Evolutionary conservation across 2,888 invertebrate species (phyloP), one percentile per base, ranked within the genome.

Genomic region (Onchidella celtica): DNA sequence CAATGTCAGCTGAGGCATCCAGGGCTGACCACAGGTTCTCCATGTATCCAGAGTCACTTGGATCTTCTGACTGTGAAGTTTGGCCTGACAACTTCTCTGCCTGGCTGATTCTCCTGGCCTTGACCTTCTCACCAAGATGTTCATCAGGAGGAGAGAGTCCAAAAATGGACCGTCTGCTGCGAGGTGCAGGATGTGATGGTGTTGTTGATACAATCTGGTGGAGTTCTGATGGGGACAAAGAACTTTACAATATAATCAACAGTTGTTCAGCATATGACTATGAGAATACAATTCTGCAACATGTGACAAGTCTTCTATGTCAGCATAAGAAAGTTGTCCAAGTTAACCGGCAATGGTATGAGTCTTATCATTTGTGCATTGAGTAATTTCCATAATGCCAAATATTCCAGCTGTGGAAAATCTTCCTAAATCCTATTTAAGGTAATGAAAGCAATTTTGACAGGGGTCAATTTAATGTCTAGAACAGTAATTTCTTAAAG

Each of bases 81-180:
- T 36, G 38, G 14, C 9, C 3, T 14, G 3, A 61, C 57, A 59
- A 57, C 27, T 21, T 17, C 9, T 61, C 40, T 24, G 9, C 11
- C 27, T 36, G 34, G 40, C 24, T 32, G 3, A 14, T 14, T 2
- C 3, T 3, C n/a, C 17, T 11, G 17, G 2, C 70, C 61, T 38
- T n/a, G 17, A n/a, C 32, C n/a, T 27, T 38, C n/a, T 59, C 32
- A n/a, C 40, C 40, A 17, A 2, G 34, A 0, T 70, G 61, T 9
- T 4, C n/a, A 29, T 74, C 68, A 27, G 80, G 74, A 1, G 80
- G 80, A n/a, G 80, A 80, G 14, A 68, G 38, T 66, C 74, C 74
- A 80, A 74, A 80, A n/a, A 80, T 55, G 34, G 80, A 80, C 24
- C 80, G 55, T 29, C 80, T 21, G 47, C 66, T 80, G 69, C 80